Base-by-base conservation (phyloP, 2,888 invertebrate genomes). In the Colostygia pectinataria region DNA sequence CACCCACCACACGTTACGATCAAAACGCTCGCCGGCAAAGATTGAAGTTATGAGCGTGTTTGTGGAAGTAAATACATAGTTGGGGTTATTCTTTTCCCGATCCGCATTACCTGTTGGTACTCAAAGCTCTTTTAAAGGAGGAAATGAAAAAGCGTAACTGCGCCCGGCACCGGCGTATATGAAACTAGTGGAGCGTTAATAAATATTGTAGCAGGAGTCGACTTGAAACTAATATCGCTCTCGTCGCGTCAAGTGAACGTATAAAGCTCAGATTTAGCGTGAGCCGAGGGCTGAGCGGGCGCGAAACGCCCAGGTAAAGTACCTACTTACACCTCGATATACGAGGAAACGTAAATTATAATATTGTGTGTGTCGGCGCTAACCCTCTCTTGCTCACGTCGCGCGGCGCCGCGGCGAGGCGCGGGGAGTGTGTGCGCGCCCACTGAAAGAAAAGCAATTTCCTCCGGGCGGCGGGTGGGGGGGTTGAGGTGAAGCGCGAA, bases 391-490 rank as follows among this genome's bases (percentile, higher is more conserved):
- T 80, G 80, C 76, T 72, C 72, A 66, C 77, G 66, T 61, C 66
- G 46, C 55, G 68, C 72, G 74, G 82, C 77, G 81, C 44, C 55
- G 68, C 72, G 74, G 82, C 77, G 81, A 83, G 77, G 80, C 81
- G 48, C 43, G 59, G 59, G 69, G 73, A 79, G 85, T 81, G 83
- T 83, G 86, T 83, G 86, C 78, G 83, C 84, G 85, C 86, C 84
- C 86, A 80, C 86, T 89, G 90, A 90, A 90, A 90, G 89, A 90
- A 90, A 90, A 89, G 89, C 89, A 90, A 90, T 89, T 89, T 89
- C 88, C 88, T 85, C 74, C 75, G 82, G 80, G 80, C 77, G 80
- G 78, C 73, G 71, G 46, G 61, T 59, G 24, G 57, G 68, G 78
- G 84, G 81, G 73, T 73, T 76, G 82, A 80, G 83, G 80, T 85